Percentiles rank a stretch among this genome's conserved stretches.
phyloP scores from a whole-genome alignment of 2,113 vertebrate genomes.

The Hippocampus comes region DNA sequence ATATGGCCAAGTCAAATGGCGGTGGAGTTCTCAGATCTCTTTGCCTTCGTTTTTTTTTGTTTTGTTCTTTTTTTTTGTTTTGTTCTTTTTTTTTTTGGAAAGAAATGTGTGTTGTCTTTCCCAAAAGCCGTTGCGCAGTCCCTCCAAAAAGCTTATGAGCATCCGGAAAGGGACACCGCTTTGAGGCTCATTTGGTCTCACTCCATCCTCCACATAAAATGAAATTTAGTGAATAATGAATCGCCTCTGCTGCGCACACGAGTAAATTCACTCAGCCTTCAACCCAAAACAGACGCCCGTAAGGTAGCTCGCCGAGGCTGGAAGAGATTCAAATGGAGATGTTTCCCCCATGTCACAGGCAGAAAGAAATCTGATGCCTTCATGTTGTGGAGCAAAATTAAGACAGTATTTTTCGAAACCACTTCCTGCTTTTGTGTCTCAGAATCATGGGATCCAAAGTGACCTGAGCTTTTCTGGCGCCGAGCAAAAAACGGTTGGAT shows the following conservation, averaged over 20 bases:
- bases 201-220: constrained; percentile 55
- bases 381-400: constrained; percentile 7
- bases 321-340: constrained; percentile 34
- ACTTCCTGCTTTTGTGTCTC: too few relatives aligned
- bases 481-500: too few relatives aligned
- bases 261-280: constrained; percentile 30
- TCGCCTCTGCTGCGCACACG: constrained; percentile 38
- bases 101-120: constrained; percentile 42
- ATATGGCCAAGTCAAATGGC: constrained; percentile 19
- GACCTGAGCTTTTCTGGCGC: too few relatives aligned
- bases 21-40: constrained; percentile 40
- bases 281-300: constrained; percentile 11
- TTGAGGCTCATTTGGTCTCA: constrained; percentile 49
- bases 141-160: constrained; percentile 44
- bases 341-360: constrained; percentile 16
- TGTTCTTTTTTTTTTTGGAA: constrained; percentile 32
- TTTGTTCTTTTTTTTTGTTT: constrained; percentile 25
- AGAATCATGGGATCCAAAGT: too few relatives aligned
- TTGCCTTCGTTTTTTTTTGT: constrained; percentile 30
- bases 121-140: constrained; percentile 29
- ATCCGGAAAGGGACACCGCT: constrained; percentile 41
- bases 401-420: constrained; percentile 2
- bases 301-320: constrained; percentile 26
- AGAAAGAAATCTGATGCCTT: constrained; percentile 18
- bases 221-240: constrained; percentile 62